Percentiles rank a stretch among this genome's conserved stretches.
Conservation (phyloP, 2,888 invertebrate species). For the Rhagophthalmus giganteus region DNA sequence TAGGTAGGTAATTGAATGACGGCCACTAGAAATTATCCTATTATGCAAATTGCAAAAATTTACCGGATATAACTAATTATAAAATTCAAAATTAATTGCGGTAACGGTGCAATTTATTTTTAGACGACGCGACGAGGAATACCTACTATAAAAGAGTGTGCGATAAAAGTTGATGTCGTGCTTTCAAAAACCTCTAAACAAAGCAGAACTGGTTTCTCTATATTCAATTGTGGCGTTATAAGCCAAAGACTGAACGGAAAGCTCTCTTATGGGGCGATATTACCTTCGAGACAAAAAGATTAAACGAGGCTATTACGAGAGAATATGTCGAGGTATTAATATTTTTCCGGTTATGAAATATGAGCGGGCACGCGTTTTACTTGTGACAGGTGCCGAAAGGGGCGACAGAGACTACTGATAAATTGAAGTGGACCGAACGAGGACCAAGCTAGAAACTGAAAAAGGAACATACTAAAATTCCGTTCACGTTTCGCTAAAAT, state of each 20-base stretch:
- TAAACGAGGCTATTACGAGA: slow-evolving; percentile 35
- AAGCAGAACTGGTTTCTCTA: slow-evolving; percentile 22
- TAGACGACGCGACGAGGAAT: too few species aligned
- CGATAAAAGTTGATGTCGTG: slow-evolving; percentile 21
- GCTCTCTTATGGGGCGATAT: slow-evolving; percentile 21
- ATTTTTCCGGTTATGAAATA: slow-evolving; percentile 48
- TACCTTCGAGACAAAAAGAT: slow-evolving; percentile 34
- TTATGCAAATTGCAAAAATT: not conserved
- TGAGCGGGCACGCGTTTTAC: slow-evolving; percentile 45
- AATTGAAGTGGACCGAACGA: slow-evolving; percentile 50
- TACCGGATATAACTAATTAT: too few species aligned
- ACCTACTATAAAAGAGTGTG: slow-evolving; percentile 18
- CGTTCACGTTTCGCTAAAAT: slow-evolving; percentile 51
- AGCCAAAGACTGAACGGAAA: slow-evolving; percentile 13
- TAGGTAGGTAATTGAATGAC: not conserved
- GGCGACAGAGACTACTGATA: slow-evolving; percentile 51
- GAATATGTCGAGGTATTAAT: slow-evolving; percentile 44
- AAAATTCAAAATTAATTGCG: slow-evolving; percentile 20
- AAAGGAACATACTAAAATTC: slow-evolving; percentile 45
- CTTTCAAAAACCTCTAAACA: slow-evolving; percentile 20
- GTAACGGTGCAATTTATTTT: too few species aligned
- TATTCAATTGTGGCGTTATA: slow-evolving; percentile 21
- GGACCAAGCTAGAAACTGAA: slow-evolving; percentile 34
- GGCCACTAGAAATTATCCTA: too few species aligned
- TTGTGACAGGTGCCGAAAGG: slow-evolving; percentile 53